A percentile compares a stretch with the other conserved stretches of the same genome.
Conservation (phyloP, 2,888 invertebrate genomes). For the Chromoteleia sp. region DNA sequence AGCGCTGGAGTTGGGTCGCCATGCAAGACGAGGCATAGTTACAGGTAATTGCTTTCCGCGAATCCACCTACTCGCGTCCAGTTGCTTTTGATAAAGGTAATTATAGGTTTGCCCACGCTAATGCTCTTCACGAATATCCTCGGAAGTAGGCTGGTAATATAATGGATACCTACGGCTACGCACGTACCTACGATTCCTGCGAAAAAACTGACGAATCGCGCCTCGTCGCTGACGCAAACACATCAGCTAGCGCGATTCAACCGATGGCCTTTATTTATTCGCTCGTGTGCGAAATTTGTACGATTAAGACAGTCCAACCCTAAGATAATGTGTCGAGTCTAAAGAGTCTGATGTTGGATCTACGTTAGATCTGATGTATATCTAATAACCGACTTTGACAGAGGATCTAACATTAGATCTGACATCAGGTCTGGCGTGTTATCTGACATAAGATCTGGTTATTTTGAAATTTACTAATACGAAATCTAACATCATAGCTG, state of each 20-base stretch:
- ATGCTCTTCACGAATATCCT: constrained; percentile 78
- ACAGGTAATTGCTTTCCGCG: constrained; percentile 83
- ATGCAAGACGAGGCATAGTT: constrained; percentile 80
- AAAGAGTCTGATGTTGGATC: too few species aligned
- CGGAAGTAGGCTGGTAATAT: constrained; percentile 75
- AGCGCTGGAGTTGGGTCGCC: constrained; percentile 78
- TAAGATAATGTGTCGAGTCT: too few species aligned
- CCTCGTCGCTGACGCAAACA: constrained; percentile 60
- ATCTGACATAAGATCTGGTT: too few species aligned
- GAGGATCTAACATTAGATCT: too few species aligned
- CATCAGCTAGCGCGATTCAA: constrained; percentile 11
- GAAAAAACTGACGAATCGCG: constrained; percentile 65
- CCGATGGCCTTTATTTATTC: too few species aligned
- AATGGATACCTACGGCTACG: constrained; percentile 73
- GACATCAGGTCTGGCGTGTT: too few species aligned
- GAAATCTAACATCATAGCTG: too few species aligned
- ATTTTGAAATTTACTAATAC: too few species aligned
- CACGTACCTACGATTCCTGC: constrained; percentile 70
- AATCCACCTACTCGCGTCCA: constrained; percentile 81
- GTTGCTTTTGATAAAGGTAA: constrained; percentile 82
- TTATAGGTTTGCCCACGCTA: constrained; percentile 80
- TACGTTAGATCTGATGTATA: too few species aligned
- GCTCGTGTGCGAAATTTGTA: too few species aligned
- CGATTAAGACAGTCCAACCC: too few species aligned
- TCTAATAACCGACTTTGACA: too few species aligned